Evolutionary conservation across 2,113 vertebrate genomes (phyloP).

Genomic region (Phalacrocorax carbo): DNA sequence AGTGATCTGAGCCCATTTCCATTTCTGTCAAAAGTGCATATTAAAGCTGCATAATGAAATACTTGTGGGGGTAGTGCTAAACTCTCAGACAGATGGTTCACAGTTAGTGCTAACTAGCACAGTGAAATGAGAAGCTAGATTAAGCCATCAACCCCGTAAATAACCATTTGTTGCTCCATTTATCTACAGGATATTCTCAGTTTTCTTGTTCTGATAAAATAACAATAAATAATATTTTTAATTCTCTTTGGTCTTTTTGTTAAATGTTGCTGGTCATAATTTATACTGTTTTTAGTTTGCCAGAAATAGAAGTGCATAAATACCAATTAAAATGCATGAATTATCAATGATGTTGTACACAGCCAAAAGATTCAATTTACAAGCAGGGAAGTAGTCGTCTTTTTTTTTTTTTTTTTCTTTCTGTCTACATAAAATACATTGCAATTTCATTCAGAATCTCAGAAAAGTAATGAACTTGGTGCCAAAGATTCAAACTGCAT

Average conservation of each 20-base stretch:
- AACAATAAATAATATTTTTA: constrained; percentile 32
- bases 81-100: constrained; percentile 73
- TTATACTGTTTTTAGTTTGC: constrained; percentile 22
- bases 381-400: not conserved
- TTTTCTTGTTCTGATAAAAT: constrained; percentile 39
- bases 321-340: constrained; percentile 39
- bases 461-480: not conserved
- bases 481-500: not conserved
- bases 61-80: constrained; percentile 67
- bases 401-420: not conserved
- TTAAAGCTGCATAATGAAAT: constrained; percentile 66
- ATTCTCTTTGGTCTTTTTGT: constrained; percentile 22
- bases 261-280: constrained; percentile 2
- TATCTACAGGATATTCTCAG: constrained; percentile 25
- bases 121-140: constrained; percentile 68
- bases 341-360: constrained; percentile 5
- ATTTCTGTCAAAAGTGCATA: constrained; percentile 62
- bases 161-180: constrained; percentile 70
- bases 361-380: constrained; percentile 32
- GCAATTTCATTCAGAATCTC: constrained; percentile 41
- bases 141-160: constrained; percentile 63
- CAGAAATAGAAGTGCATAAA: constrained; percentile 28
- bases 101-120: constrained; percentile 66
- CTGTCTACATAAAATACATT: not conserved
- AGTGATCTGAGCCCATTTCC: constrained; percentile 56